These are phyloP conservation scores for Muscina levida DNA, from an alignment of 2,888 invertebrate genomes.

Conservation along the genomic window DNA sequence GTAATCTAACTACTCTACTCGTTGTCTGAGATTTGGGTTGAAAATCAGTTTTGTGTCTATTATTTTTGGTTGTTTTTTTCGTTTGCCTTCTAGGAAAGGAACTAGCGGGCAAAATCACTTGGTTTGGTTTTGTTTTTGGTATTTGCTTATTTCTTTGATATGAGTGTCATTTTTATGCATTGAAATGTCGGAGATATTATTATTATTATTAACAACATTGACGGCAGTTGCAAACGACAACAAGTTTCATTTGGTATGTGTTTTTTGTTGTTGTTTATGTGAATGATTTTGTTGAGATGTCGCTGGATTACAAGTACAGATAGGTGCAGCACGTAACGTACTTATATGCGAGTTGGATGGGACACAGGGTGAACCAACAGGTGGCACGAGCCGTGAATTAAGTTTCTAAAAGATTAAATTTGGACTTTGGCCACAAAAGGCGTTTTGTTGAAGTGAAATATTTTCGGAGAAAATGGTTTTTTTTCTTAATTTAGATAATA, in stretches of 20 bases:
- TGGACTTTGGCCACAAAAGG: no score
- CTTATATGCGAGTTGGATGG: background rate
- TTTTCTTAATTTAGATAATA: no score
- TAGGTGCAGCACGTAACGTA: slow-evolving; percentile 46
- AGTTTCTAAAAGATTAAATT: no score
- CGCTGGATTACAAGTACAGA: slow-evolving; percentile 13
- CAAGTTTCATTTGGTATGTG: no score
- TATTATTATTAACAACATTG: slow-evolving; percentile 16
- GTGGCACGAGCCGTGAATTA: no score
- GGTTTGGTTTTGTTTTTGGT: background rate
- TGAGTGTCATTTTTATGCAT: slow-evolving; percentile 62
- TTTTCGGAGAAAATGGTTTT: no score
- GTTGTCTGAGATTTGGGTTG: background rate
- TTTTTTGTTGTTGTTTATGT: no score
- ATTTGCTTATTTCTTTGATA: slow-evolving; percentile 42
- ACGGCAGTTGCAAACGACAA: slow-evolving; percentile 4
- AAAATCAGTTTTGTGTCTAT: background rate
- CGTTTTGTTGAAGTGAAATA: no score
- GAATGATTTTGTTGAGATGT: slow-evolving; percentile 34
- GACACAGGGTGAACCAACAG: background rate
- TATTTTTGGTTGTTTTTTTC: background rate
- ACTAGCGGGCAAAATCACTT: background rate
- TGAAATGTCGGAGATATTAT: slow-evolving; percentile 48
- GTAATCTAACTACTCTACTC: background rate
- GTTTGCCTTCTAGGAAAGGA: slow-evolving; percentile 2